Conservation (phyloP, 2,113 vertebrate species). For the Phaetusa simplex region DNA sequence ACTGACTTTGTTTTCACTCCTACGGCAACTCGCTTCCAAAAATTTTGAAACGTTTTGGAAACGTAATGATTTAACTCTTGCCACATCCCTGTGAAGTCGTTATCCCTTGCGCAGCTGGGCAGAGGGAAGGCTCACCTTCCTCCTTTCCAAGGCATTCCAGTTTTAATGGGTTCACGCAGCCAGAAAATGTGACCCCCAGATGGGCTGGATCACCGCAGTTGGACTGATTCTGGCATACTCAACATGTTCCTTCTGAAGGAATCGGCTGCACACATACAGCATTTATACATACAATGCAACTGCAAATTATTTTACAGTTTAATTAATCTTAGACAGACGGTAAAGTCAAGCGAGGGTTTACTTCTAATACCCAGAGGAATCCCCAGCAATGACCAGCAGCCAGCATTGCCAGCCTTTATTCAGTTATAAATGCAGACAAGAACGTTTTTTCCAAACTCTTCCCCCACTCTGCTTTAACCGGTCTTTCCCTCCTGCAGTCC, state of each 20-base stretch:
- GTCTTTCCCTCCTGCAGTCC: neutral
- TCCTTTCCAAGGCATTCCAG: neutral
- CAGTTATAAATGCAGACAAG: neutral
- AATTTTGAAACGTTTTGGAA: neutral
- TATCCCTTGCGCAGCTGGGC: neutral
- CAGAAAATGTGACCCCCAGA: neutral
- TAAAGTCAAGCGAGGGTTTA: neutral
- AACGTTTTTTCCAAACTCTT: neutral
- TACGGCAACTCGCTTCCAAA: fast-evolving
- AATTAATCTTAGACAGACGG: neutral
- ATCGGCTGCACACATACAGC: neutral
- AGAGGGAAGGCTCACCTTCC: neutral
- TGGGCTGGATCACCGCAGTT: neutral
- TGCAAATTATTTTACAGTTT: neutral
- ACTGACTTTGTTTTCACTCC: neutral
- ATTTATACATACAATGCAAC: neutral
- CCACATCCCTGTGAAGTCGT: neutral
- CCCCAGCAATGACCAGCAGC: neutral
- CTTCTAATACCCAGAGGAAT: neutral
- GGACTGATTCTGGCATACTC: neutral
- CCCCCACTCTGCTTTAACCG: neutral
- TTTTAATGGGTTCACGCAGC: neutral
- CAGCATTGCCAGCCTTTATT: neutral
- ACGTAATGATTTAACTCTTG: neutral
- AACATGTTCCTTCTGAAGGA: neutral